Conservation (phyloP, 2,113 vertebrate genomes). For the Capra hircus region DNA sequence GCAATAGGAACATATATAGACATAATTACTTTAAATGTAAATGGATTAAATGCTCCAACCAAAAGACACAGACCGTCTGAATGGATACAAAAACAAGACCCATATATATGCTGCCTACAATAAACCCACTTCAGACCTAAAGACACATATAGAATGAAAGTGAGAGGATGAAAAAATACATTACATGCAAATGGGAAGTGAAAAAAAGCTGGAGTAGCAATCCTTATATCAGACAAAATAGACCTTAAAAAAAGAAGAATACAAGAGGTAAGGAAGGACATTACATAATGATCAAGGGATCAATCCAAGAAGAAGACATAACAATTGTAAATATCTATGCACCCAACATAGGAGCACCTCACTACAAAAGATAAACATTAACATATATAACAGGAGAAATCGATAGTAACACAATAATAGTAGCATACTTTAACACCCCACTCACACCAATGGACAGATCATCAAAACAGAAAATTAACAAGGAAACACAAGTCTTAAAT, state of each 20-base stretch:
- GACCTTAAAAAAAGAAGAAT: background rate
- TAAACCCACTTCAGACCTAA: background rate
- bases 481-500: background rate
- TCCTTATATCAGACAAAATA: background rate
- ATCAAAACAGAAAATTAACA: background rate
- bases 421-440: background rate
- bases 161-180: background rate
- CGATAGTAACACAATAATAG: background rate
- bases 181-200: fast-evolving
- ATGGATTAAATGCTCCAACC: background rate
- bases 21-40: background rate
- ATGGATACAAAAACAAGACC: background rate
- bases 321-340: background rate
- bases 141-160: background rate
- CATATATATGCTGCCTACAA: background rate
- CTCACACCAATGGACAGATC: background rate
- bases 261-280: background rate
- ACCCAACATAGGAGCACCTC: background rate
- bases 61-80: background rate
- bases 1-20: background rate
- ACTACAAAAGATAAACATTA: background rate
- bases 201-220: background rate
- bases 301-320: background rate
- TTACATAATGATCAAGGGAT: background rate
- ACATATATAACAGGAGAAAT: background rate